Evolutionary conservation across 2,797 vertebrate genomes (phyloP).

Genomic region (Emys orbicularis): DNA sequence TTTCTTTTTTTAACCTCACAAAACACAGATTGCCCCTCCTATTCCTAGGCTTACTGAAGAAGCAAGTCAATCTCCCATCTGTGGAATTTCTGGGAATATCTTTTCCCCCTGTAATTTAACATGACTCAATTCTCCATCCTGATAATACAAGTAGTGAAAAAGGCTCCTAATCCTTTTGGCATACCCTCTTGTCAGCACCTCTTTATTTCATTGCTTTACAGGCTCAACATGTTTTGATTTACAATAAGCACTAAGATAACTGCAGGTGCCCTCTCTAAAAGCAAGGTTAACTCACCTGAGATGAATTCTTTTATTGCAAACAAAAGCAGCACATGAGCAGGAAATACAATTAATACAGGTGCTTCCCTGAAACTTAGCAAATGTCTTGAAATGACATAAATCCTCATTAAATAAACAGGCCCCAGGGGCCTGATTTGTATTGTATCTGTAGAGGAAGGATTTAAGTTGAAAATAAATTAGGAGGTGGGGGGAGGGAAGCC

Average conservation of each 20-base stretch:
- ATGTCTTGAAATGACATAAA: constrained; percentile 76
- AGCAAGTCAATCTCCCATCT: constrained; percentile 77
- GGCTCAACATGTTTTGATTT: constrained; percentile 88
- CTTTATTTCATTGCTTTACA: constrained; percentile 86
- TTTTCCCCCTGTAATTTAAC: constrained; percentile 85
- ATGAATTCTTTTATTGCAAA: constrained; percentile 84
- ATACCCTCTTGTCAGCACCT: constrained; percentile 85
- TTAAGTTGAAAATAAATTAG: constrained; percentile 74
- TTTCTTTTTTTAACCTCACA: neutral
- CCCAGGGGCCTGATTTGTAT: constrained; percentile 75
- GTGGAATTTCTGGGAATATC: constrained; percentile 85
- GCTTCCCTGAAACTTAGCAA: constrained; percentile 81
- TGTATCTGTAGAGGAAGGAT: constrained; percentile 73
- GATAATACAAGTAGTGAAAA: constrained; percentile 83
- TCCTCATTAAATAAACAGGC: constrained; percentile 71
- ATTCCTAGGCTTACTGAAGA: constrained; percentile 74
- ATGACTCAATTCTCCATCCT: constrained; percentile 80
- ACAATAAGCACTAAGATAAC: constrained; percentile 83
- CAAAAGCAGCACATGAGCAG: constrained; percentile 83
- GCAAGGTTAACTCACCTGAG: constrained; percentile 89
- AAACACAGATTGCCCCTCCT: constrained; percentile 65
- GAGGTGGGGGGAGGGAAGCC: constrained; percentile 44
- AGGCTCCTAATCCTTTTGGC: constrained; percentile 84
- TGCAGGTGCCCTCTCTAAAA: constrained; percentile 86
- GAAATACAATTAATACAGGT: constrained; percentile 88